Conservation (phyloP, 2,113 vertebrate genomes). For the Lasiurus borealis region DNA sequence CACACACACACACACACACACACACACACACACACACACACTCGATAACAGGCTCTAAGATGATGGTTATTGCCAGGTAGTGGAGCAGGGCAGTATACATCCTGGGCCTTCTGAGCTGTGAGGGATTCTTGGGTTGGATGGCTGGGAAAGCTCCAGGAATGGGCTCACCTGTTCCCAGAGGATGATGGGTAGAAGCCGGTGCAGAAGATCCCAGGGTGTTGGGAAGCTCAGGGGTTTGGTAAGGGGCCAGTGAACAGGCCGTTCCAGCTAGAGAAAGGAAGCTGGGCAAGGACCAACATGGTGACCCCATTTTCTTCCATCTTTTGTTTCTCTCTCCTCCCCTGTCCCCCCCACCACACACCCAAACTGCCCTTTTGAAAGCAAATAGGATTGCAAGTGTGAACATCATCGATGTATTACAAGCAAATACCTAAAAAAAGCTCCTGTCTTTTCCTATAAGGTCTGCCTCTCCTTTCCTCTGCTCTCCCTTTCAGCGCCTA, state of each 20-base stretch:
- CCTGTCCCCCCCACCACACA: background rate
- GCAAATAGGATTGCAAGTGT: background rate
- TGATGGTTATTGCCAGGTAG: background rate
- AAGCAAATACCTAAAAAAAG: slow-evolving; percentile 30
- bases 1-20: background rate
- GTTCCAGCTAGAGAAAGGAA: background rate
- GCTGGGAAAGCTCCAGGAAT: background rate
- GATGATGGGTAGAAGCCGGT: background rate
- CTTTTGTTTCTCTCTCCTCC: background rate
- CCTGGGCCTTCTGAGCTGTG: background rate
- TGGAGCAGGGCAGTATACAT: rapidly evolving
- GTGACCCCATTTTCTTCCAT: background rate
- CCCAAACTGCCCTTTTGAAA: background rate
- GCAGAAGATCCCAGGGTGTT: background rate
- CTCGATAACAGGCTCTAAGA: background rate
- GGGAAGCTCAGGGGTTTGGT: background rate
- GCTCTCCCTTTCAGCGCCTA: background rate
- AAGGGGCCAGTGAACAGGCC: background rate
- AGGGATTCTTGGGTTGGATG: background rate
- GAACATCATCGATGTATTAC: background rate
- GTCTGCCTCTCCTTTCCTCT: too few relatives aligned
- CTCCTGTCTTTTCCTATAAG: background rate
- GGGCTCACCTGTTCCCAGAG: background rate
- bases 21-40: too few relatives aligned
- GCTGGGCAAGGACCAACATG: background rate